Conservation (phyloP, 2,888 invertebrate species). For the Pammene aurita region DNA sequence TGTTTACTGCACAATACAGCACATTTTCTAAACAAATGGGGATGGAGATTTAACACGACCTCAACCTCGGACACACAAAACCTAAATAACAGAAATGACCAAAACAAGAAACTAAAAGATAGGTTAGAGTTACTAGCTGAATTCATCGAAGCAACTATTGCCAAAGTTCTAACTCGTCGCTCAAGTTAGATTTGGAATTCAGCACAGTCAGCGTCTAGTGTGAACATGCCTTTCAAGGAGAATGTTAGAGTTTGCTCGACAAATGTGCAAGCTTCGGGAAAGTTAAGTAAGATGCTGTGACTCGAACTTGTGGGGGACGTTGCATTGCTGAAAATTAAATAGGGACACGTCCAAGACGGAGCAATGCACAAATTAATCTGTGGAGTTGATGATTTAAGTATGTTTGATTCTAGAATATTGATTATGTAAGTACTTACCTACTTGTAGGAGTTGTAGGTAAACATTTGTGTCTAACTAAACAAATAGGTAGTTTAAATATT, state of each 20-base stretch:
- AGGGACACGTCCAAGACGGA: background rate
- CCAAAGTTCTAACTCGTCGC: background rate
- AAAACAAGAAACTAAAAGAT: no score
- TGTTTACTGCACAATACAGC: no score
- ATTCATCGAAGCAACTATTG: background rate
- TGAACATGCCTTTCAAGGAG: slow-evolving; percentile 19
- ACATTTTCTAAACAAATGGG: no score
- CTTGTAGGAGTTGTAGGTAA: no score
- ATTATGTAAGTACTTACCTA: background rate
- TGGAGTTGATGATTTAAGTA: no score
- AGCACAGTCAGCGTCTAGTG: slow-evolving; percentile 11
- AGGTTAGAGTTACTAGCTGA: background rate
- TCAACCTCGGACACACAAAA: no score
- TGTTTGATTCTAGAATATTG: no score
- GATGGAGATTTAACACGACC: no score
- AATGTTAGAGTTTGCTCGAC: slow-evolving; percentile 25
- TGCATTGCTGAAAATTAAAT: slow-evolving; percentile 7
- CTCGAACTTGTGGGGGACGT: slow-evolving; percentile 26
- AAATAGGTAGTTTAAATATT: no score
- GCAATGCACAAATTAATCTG: background rate
- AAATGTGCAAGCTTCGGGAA: slow-evolving; percentile 32
- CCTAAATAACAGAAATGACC: no score
- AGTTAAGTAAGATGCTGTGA: slow-evolving; percentile 22
- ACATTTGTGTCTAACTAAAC: no score
- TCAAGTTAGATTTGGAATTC: slow-evolving; percentile 12